Evolutionary conservation across 2,888 invertebrate species (phyloP).

Genomic region (Apamea anceps): DNA sequence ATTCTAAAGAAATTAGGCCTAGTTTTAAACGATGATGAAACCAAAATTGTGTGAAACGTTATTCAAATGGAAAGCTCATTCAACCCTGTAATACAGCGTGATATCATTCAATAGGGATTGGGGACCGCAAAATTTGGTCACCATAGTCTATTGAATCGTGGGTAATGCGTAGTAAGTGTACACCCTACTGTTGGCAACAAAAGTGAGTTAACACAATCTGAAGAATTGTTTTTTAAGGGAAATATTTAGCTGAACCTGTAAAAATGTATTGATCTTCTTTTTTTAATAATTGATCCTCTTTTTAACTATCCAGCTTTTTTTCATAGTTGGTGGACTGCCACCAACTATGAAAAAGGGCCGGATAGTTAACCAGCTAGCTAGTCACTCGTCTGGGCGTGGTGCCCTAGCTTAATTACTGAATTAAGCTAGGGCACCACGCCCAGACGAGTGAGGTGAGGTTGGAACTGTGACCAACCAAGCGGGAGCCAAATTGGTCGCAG

Average conservation of each 20-base stretch:
- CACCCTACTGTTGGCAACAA: slow-evolving; percentile 7
- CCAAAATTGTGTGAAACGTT: slow-evolving; percentile 74
- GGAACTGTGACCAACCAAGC: too few relatives aligned
- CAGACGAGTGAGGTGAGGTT: too few relatives aligned
- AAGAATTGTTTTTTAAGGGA: neutral
- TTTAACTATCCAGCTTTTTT: neutral
- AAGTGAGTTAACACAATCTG: neutral
- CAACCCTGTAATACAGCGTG: slow-evolving; percentile 72
- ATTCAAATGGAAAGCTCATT: slow-evolving; percentile 80
- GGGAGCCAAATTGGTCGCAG: too few relatives aligned
- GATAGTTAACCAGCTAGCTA: too few relatives aligned
- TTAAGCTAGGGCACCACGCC: too few relatives aligned
- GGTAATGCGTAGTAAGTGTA: slow-evolving; percentile 73
- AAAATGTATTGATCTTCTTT: neutral
- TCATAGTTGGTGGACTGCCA: neutral
- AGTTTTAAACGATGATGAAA: slow-evolving; percentile 75
- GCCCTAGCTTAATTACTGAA: too few relatives aligned
- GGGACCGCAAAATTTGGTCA: slow-evolving; percentile 87
- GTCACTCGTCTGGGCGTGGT: too few relatives aligned
- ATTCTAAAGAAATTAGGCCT: slow-evolving; percentile 58
- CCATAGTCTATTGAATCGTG: slow-evolving; percentile 82
- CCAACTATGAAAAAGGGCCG: too few relatives aligned
- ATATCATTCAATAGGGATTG: slow-evolving; percentile 82
- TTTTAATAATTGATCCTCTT: neutral
- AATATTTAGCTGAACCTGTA: neutral